Percentiles rank a stretch among this genome's conserved stretches.
phyloP scores from a whole-genome alignment of 2,113 vertebrate genomes.

The Menura novaehollandiae region DNA sequence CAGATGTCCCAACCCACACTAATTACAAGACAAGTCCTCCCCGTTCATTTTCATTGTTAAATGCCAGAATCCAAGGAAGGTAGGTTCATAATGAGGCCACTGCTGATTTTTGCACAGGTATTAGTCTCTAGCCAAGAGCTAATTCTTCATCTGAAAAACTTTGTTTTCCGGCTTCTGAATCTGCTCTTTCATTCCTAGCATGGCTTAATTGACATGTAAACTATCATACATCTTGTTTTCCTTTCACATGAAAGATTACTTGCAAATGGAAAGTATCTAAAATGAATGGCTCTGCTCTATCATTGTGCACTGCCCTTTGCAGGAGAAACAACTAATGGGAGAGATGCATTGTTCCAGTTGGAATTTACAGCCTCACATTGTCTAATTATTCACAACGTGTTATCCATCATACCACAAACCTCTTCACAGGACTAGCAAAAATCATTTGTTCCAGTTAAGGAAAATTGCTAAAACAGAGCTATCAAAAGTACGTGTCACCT shows the following conservation, averaged over 20 bases:
- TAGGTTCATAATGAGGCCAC: slow-evolving; percentile 26
- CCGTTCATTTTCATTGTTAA: slow-evolving; percentile 26
- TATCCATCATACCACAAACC: slow-evolving; percentile 46
- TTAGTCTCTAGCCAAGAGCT: slow-evolving; percentile 19
- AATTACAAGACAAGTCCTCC: slow-evolving; percentile 45
- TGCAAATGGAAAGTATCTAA: slow-evolving; percentile 47
- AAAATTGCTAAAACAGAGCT: background rate
- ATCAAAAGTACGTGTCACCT: background rate
- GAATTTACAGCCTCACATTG: slow-evolving; percentile 42
- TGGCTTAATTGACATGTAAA: slow-evolving; percentile 45
- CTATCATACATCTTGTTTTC: slow-evolving; percentile 46
- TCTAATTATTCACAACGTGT: slow-evolving; percentile 62
- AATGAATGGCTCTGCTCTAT: slow-evolving; percentile 53
- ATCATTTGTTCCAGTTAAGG: background rate
- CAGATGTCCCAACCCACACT: slow-evolving; percentile 27
- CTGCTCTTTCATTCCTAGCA: background rate
- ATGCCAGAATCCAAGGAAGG: background rate
- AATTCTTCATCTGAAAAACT: slow-evolving; percentile 10
- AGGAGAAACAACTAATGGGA: slow-evolving; percentile 40
- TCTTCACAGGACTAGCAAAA: slow-evolving; percentile 13
- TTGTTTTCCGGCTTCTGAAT: background rate
- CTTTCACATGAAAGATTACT: slow-evolving; percentile 48
- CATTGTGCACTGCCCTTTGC: slow-evolving; percentile 30
- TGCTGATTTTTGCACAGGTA: slow-evolving; percentile 47
- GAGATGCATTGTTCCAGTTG: slow-evolving; percentile 34